Evolutionary conservation across 2,797 vertebrate genomes (phyloP).

Genomic region (Thaleichthys pacificus): DNA sequence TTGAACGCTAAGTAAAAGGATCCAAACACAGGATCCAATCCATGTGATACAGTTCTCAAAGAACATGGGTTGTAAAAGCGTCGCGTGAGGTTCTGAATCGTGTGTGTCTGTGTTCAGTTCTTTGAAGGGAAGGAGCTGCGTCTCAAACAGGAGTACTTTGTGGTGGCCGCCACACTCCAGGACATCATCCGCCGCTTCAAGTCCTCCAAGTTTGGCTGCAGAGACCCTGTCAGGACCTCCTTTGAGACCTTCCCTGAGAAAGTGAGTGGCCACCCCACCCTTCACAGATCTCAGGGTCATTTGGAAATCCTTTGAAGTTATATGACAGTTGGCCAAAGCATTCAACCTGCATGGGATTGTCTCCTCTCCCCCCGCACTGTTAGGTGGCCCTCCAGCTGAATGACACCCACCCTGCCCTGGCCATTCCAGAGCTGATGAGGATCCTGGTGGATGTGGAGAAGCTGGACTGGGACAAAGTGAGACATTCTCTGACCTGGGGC

Average conservation of each 20-base stretch:
- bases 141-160: constrained; percentile 87
- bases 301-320: background rate
- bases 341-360: background rate
- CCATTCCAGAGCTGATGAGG: constrained; percentile 86
- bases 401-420: constrained; percentile 85
- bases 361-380: background rate
- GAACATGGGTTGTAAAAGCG: too few species aligned
- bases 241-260: constrained; percentile 85
- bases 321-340: background rate
- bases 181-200: constrained; percentile 87
- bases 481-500: too few species aligned
- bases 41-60: too few species aligned
- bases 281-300: background rate
- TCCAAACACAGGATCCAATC: too few species aligned
- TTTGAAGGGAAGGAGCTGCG: constrained; percentile 76
- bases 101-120: background rate
- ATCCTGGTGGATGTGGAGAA: constrained; percentile 84
- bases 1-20: too few species aligned
- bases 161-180: constrained; percentile 85
- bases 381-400: constrained; percentile 88
- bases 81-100: background rate
- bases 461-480: constrained; percentile 81
- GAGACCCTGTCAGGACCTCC: constrained; percentile 81
- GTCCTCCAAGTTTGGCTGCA: constrained; percentile 86
- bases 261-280: constrained; percentile 54